A percentile compares a stretch with the other conserved stretches of the same genome.
phyloP scores from a whole-genome alignment of 2,797 vertebrate genomes.

The Myotis vivesi region DNA sequence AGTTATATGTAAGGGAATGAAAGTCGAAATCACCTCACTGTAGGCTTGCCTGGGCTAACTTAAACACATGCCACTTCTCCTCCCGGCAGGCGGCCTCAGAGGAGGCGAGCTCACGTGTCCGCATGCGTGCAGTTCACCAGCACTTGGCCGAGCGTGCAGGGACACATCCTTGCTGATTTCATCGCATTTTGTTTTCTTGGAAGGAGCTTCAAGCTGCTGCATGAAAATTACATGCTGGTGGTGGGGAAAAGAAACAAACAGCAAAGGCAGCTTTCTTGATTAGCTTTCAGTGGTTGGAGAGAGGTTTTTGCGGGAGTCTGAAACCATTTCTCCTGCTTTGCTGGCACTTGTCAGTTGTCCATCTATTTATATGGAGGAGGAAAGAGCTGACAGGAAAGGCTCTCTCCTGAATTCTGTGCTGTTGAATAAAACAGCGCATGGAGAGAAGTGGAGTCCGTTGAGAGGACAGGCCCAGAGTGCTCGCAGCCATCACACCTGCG shows the following conservation, averaged over 20 bases:
- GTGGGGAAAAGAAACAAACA: neutral
- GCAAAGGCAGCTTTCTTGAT: neutral
- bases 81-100: slow-evolving; percentile 41
- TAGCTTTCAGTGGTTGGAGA: neutral
- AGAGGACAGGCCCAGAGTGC: neutral
- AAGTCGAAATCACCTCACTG: neutral
- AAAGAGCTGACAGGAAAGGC: neutral
- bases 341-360: neutral
- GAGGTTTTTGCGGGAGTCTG: no score
- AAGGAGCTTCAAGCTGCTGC: slow-evolving; percentile 76
- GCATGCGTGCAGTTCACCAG: slow-evolving; percentile 56
- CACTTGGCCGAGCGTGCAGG: slow-evolving; percentile 46
- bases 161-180: slow-evolving; percentile 78
- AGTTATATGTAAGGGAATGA: neutral
- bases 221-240: slow-evolving; percentile 73
- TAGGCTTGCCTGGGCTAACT: neutral
- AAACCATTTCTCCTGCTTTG: neutral
- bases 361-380: neutral
- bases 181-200: slow-evolving; percentile 73
- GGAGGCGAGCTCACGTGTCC: slow-evolving; percentile 65
- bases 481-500: neutral
- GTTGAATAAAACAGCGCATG: neutral
- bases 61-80: neutral
- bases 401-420: neutral
- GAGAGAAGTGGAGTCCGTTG: neutral